These are phyloP conservation scores for Cercopithecus neglectus DNA, from an alignment of 2,797 vertebrate species.

Conservation along the genomic window DNA sequence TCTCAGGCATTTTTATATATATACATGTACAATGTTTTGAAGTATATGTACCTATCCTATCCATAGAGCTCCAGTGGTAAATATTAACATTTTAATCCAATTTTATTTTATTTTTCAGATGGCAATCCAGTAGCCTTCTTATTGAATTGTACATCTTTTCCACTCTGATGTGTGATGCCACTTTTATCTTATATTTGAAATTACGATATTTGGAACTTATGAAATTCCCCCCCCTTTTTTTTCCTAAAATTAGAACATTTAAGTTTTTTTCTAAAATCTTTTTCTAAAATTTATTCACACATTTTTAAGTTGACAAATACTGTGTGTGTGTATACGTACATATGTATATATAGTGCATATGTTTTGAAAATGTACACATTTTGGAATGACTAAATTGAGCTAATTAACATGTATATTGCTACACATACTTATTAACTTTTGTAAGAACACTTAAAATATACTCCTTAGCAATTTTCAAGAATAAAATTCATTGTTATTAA, in stretches of 20 bases:
- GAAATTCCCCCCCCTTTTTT: background rate
- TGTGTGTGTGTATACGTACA: background rate
- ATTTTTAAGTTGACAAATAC: background rate
- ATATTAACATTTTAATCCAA: background rate
- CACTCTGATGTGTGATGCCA: background rate
- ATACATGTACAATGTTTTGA: background rate
- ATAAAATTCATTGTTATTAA: background rate
- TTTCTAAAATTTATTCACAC: background rate
- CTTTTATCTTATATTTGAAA: constrained; percentile 20
- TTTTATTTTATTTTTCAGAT: background rate
- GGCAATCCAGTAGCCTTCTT: background rate
- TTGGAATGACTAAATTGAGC: background rate
- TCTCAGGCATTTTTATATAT: background rate
- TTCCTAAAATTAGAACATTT: too few species aligned
- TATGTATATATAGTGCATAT: background rate
- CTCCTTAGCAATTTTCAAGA: background rate
- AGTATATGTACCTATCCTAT: background rate
- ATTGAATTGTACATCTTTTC: background rate
- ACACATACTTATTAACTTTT: too few species aligned
- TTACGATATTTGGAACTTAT: background rate
- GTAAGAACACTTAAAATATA: background rate
- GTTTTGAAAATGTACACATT: background rate
- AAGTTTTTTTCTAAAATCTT: background rate
- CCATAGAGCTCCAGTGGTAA: background rate
- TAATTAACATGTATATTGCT: background rate